Evolutionary conservation across 2,113 vertebrate species (phyloP).

Genomic region (Strix uralensis): DNA sequence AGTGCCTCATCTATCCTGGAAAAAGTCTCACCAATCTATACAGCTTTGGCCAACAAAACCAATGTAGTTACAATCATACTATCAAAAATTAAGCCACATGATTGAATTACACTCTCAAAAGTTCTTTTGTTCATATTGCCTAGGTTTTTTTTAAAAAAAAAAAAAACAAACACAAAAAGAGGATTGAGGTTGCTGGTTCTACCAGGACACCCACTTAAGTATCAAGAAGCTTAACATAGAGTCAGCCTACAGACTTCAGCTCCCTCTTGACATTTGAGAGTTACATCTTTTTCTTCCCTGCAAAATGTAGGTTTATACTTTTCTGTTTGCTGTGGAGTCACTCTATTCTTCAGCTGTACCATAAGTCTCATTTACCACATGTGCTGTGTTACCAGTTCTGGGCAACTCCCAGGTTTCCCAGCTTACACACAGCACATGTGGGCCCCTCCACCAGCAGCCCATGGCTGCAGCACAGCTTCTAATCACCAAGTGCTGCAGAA

Average conservation of each 20-base stretch:
- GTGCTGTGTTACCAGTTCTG: neutral
- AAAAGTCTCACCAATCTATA: neutral
- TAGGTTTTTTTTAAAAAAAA: neutral
- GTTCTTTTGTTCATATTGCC: neutral
- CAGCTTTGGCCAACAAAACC: neutral
- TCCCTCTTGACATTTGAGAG: neutral
- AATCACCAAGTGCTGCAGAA: neutral
- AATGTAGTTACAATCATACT: neutral
- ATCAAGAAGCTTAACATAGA: neutral
- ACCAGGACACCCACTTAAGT: neutral
- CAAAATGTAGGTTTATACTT: neutral
- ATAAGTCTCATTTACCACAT: neutral
- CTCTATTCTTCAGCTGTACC: neutral
- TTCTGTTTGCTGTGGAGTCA: neutral
- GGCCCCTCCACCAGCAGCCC: neutral
- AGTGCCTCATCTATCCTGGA: neutral
- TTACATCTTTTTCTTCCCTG: neutral
- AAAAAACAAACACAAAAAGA: neutral
- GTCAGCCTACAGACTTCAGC: neutral
- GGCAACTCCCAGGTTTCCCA: neutral
- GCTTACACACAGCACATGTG: fast-evolving
- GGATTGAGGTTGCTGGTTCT: neutral
- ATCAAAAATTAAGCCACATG: neutral
- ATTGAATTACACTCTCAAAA: neutral
- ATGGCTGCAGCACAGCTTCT: neutral